A percentile compares a stretch with the other conserved stretches of the same genome.
Evolutionary conservation across 2,888 invertebrate genomes (phyloP).

Genomic region (Epistrophe grossulariae): DNA sequence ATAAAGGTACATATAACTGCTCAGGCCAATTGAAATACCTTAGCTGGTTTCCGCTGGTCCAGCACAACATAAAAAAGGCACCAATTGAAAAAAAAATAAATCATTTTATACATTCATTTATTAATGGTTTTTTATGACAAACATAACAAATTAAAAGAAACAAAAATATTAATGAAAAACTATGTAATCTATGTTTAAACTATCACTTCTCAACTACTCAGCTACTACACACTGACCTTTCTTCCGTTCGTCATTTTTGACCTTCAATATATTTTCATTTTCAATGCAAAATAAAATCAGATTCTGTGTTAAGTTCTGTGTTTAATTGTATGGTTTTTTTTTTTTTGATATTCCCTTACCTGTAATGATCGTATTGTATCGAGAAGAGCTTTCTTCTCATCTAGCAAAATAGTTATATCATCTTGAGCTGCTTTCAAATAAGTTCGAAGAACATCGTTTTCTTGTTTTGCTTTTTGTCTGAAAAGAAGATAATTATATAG

Average conservation of each 20-base stretch:
- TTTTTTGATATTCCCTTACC: conserved; percentile 82
- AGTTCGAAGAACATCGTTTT: conserved; percentile 86
- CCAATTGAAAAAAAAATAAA: neutral
- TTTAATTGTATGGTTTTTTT: conserved; percentile 29
- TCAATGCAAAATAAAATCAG: conserved; percentile 66
- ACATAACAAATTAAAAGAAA: neutral
- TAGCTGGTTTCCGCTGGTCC: neutral
- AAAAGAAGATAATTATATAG: neutral
- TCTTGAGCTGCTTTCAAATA: conserved; percentile 89
- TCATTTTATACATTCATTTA: neutral
- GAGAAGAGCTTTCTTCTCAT: conserved; percentile 90
- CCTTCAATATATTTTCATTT: conserved; percentile 59
- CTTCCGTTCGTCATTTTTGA: conserved; percentile 62
- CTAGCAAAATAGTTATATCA: conserved; percentile 88
- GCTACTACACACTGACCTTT: conserved; percentile 70
- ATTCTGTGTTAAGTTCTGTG: conserved; percentile 65
- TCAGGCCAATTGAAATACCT: neutral
- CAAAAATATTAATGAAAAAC: conserved; percentile 11
- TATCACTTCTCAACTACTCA: conserved; percentile 53
- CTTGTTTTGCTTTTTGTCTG: conserved; percentile 85
- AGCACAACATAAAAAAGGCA: neutral
- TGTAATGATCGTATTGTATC: conserved; percentile 89
- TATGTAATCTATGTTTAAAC: conserved; percentile 19
- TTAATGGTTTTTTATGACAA: neutral
- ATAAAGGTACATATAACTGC: neutral